These are phyloP conservation scores for Coelogynopora nodosa DNA, from an alignment of 2,888 invertebrate genomes.

Conservation along the genomic window DNA sequence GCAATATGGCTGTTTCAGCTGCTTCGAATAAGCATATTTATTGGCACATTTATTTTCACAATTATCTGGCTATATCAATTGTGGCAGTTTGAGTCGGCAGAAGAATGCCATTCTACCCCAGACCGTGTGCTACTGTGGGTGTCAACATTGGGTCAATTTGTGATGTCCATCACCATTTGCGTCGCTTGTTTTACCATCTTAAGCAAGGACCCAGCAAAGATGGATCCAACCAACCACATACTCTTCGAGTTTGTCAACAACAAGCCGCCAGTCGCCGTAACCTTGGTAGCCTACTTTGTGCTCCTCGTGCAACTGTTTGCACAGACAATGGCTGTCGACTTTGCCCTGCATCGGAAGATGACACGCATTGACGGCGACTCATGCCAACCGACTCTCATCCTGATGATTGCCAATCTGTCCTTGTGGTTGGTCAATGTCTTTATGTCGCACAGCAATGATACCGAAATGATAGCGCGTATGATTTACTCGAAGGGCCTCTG, in stretches of 20 bases:
- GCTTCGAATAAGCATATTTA: not conserved
- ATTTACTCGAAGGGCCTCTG: not conserved
- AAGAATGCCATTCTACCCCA: not conserved
- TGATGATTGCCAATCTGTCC: not conserved
- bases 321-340: not conserved
- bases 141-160: not conserved
- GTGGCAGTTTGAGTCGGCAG: not conserved
- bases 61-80: not conserved
- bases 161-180: not conserved
- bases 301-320: not conserved
- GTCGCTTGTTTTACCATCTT: not conserved
- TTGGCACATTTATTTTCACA: not conserved
- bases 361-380: not conserved
- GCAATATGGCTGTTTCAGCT: not conserved
- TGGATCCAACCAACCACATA: not conserved
- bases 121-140: not conserved
- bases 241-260: not conserved
- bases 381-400: not conserved
- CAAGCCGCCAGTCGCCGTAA: not conserved
- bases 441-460: not conserved
- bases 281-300: not conserved
- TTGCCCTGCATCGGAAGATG: not conserved
- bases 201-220: not conserved
- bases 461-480: not conserved
- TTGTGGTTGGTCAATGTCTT: not conserved